Percentiles rank a stretch among this genome's conserved stretches.
These are phyloP conservation scores for Siderastrea siderea DNA, from an alignment of 92 coral and sea anemone genomes.

Conservation along the genomic window DNA sequence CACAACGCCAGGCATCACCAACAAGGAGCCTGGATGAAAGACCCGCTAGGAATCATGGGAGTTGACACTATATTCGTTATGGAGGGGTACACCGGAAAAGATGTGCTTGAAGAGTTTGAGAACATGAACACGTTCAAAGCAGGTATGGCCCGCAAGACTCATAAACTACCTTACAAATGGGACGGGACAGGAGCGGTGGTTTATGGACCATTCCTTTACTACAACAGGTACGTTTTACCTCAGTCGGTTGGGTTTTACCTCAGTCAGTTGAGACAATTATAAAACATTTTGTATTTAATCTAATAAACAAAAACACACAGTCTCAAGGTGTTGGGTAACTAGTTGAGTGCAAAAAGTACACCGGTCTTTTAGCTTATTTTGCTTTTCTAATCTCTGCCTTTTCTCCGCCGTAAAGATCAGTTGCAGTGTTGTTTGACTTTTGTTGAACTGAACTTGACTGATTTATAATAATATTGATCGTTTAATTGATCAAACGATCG, in stretches of 20 bases:
- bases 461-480: too few relatives aligned
- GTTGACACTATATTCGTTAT: conserved; percentile 56
- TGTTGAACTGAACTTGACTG: too few relatives aligned
- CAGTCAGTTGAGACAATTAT: neutral
- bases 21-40: conserved; percentile 74
- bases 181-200: conserved; percentile 79
- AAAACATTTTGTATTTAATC: too few relatives aligned
- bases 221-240: conserved; percentile 58
- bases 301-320: too few relatives aligned
- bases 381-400: too few relatives aligned
- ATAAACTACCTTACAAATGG: conserved; percentile 44
- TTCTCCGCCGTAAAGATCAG: too few relatives aligned
- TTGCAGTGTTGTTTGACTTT: too few relatives aligned
- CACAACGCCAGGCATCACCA: conserved; percentile 10
- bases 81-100: neutral
- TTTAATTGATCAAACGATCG: too few relatives aligned
- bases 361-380: too few relatives aligned
- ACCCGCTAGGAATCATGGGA: conserved; percentile 69
- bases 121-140: conserved; percentile 60
- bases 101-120: conserved; percentile 41
- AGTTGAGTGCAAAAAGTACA: too few relatives aligned
- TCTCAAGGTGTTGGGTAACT: too few relatives aligned
- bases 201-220: conserved; percentile 74
- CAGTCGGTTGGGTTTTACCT: neutral
- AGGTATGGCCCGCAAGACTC: conserved; percentile 46